These are phyloP conservation scores for Synergus gifuensis DNA, from an alignment of 2,888 invertebrate species.

Conservation along the genomic window DNA sequence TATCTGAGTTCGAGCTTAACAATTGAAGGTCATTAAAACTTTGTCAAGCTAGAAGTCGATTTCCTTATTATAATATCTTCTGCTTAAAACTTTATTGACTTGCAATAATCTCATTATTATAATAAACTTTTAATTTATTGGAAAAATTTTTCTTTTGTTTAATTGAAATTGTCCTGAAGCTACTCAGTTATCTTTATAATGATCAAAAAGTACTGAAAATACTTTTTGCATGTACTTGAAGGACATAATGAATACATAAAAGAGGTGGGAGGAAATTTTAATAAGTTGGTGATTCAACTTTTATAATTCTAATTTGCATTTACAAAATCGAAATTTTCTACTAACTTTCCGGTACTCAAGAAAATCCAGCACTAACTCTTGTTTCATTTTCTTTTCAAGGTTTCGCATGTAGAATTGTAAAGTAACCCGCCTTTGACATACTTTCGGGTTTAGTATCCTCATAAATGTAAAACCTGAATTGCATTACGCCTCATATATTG, in stretches of 20 bases:
- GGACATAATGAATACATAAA: neutral
- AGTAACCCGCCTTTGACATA: constrained; percentile 26
- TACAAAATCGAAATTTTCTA: neutral
- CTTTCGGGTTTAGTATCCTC: constrained; percentile 26
- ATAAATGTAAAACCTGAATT: constrained; percentile 33
- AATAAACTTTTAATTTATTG: neutral
- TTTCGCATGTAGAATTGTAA: constrained; percentile 8
- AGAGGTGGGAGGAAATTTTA: no score
- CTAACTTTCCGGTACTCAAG: neutral
- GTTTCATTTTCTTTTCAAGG: constrained; percentile 21
- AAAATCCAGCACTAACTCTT: constrained; percentile 6
- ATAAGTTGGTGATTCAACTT: neutral
- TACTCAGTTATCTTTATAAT: no score
- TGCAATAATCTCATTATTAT: neutral
- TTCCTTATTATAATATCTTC: neutral
- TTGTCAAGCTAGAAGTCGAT: neutral
- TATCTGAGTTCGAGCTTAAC: constrained; percentile 20
- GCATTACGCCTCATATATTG: constrained; percentile 12
- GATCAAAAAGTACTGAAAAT: no score
- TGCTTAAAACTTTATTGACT: neutral
- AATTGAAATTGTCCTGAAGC: neutral
- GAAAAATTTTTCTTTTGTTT: neutral
- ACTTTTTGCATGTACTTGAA: neutral
- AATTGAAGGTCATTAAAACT: constrained; percentile 30
- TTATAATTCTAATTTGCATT: neutral